A percentile compares a stretch with the other conserved stretches of the same genome.
These are phyloP conservation scores for Bombylius major DNA, from an alignment of 2,888 invertebrate species.

Conservation along the genomic window DNA sequence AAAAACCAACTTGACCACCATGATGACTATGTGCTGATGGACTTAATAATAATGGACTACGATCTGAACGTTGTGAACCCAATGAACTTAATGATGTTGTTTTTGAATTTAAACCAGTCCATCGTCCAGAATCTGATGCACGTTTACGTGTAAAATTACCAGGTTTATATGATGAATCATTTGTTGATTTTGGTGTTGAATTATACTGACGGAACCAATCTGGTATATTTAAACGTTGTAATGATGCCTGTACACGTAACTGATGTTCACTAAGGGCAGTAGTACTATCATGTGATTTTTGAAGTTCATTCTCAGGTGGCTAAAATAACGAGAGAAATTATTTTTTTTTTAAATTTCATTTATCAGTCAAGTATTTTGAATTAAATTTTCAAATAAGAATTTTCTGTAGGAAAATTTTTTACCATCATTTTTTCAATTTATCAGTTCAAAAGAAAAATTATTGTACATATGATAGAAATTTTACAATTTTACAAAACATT, in stretches of 20 bases:
- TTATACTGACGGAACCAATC: conserved; percentile 70
- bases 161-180: conserved; percentile 40
- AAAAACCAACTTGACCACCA: conserved; percentile 29
- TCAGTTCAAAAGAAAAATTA: neutral
- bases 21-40: conserved; percentile 38
- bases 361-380: too few relatives aligned
- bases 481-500: neutral
- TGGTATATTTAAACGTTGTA: conserved; percentile 88
- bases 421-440: neutral
- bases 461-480: neutral
- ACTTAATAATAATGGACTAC: conserved; percentile 34
- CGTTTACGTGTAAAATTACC: conserved; percentile 73
- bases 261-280: conserved; percentile 83
- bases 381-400: too few relatives aligned
- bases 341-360: too few relatives aligned
- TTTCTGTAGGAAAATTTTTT: too few relatives aligned
- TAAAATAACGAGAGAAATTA: conserved; percentile 31
- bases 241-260: conserved; percentile 79
- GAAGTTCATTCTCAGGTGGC: conserved; percentile 91
- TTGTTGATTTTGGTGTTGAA: conserved; percentile 20
- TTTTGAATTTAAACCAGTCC: conserved; percentile 63
- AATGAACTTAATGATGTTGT: conserved; percentile 75
- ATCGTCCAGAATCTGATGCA: conserved; percentile 50
- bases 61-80: conserved; percentile 40
- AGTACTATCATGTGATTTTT: conserved; percentile 52